Evolutionary conservation across 2,113 vertebrate genomes (phyloP).

Genomic region (Atrichornis clamosus): DNA sequence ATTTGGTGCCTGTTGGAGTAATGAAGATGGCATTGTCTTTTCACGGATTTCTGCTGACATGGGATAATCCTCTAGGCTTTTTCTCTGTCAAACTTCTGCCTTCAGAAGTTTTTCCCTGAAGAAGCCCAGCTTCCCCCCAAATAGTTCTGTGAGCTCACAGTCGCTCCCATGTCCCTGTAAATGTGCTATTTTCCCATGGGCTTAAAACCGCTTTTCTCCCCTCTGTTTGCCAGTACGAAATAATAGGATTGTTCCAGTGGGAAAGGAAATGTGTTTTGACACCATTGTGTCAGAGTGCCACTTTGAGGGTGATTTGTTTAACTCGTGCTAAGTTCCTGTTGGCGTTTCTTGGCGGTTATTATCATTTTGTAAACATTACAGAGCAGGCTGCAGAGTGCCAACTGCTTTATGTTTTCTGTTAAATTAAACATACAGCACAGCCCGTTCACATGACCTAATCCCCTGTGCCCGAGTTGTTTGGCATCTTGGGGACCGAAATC

Average conservation of each 20-base stretch:
- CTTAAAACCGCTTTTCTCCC: not conserved
- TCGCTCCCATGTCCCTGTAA: not conserved
- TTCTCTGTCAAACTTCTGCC: not conserved
- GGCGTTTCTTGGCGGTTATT: not conserved
- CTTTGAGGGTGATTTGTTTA: conserved; percentile 48
- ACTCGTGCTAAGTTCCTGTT: conserved; percentile 29
- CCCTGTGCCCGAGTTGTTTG: not conserved
- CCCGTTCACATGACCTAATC: not conserved
- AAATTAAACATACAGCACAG: not conserved
- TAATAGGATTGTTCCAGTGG: conserved; percentile 9
- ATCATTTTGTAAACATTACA: conserved; percentile 43
- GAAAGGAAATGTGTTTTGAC: conserved; percentile 43
- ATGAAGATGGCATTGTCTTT: not conserved
- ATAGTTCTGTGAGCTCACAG: not conserved
- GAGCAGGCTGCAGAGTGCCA: not conserved
- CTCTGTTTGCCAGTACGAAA: not conserved
- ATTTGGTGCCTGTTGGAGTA: not conserved
- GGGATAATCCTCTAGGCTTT: not conserved
- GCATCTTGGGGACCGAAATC: not conserved
- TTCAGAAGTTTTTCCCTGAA: not conserved
- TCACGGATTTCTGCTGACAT: not conserved
- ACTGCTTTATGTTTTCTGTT: conserved; percentile 9
- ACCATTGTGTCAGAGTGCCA: conserved; percentile 30
- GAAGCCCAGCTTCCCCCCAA: not conserved
- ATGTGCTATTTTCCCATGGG: not conserved